A percentile compares a stretch with the other conserved stretches of the same genome.
Conservation (phyloP, 2,113 vertebrate genomes). For the Heterotis niloticus region DNA sequence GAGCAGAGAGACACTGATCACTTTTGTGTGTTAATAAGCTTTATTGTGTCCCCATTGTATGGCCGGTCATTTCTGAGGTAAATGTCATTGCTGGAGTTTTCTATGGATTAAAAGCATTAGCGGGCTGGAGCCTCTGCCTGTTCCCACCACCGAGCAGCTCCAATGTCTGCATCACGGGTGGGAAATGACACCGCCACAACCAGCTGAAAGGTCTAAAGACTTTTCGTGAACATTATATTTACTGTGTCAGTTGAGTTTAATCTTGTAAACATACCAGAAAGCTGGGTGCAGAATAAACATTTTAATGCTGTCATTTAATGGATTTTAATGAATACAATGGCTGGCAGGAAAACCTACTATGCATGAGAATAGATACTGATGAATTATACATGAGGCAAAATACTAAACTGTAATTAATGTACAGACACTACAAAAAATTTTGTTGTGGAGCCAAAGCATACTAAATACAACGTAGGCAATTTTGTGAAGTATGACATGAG, state of each 20-base stretch:
- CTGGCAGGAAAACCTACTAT: neutral
- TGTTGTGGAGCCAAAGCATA: neutral
- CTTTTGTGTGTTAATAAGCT: neutral
- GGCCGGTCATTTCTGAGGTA: constrained; percentile 11
- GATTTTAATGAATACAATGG: constrained; percentile 11
- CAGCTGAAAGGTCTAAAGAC: neutral
- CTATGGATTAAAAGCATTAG: constrained; percentile 3
- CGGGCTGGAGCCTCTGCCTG: neutral
- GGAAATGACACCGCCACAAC: no score
- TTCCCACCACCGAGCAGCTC: neutral
- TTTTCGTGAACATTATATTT: neutral
- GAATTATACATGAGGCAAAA: constrained; percentile 19
- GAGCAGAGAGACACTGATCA: neutral
- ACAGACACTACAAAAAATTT: neutral
- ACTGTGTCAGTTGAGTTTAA: neutral
- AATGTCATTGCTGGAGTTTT: neutral
- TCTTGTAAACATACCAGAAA: neutral
- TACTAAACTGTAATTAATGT: constrained; percentile 16
- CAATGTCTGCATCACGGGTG: neutral
- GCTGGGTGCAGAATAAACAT: neutral
- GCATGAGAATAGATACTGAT: constrained; percentile 5
- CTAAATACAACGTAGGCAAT: neutral
- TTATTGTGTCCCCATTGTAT: neutral
- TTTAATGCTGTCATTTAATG: neutral
- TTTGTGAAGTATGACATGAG: neutral